phyloP scores from a whole-genome alignment of 2,888 invertebrate species.

The Cantharis flavilabris region DNA sequence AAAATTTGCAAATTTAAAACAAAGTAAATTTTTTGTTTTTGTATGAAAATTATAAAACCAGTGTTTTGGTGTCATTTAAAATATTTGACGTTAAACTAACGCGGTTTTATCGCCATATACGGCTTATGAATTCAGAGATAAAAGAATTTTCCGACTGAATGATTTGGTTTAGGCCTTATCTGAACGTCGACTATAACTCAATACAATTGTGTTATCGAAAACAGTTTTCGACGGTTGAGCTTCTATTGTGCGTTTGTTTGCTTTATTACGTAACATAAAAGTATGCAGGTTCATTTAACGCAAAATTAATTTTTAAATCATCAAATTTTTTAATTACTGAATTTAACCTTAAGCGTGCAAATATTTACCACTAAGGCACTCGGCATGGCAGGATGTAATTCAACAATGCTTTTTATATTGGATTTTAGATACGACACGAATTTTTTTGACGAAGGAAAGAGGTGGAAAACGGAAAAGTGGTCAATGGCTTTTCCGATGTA shows the following conservation, averaged over 20 bases:
- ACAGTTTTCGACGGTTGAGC: slow-evolving; percentile 16
- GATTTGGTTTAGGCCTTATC: slow-evolving; percentile 15
- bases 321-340: neutral
- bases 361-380: neutral
- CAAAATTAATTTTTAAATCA: neutral
- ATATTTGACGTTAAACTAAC: neutral
- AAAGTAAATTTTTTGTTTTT: neutral
- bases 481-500: neutral
- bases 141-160: slow-evolving; percentile 25
- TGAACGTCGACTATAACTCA: slow-evolving; percentile 17
- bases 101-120: neutral
- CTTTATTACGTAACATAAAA: neutral
- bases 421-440: neutral
- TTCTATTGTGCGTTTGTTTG: slow-evolving; percentile 13
- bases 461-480: neutral
- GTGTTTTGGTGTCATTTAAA: neutral
- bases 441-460: neutral
- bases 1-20: neutral
- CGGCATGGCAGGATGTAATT: neutral
- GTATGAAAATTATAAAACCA: neutral
- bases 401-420: neutral
- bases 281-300: neutral
- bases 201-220: slow-evolving; percentile 23
- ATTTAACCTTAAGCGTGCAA: neutral
- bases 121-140: slow-evolving; percentile 18